phyloP scores from a whole-genome alignment of 2,113 vertebrate genomes.

The Heterotis niloticus region DNA sequence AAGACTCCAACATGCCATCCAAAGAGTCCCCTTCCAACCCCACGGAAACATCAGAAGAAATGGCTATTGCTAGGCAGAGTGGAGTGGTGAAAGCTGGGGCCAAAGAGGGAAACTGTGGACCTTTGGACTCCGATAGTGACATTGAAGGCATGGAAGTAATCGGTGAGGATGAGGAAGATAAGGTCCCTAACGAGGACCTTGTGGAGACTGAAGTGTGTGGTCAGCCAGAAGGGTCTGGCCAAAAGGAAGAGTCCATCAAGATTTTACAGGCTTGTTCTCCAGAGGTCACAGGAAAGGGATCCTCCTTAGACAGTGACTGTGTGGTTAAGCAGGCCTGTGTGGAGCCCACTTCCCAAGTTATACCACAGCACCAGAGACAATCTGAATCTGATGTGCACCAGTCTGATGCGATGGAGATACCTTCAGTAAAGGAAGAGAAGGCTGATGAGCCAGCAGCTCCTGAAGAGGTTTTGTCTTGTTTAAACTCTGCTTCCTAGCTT shows the following conservation, averaged over 20 bases:
- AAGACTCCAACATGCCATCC: neutral
- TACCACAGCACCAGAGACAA: neutral
- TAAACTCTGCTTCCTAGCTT: too few species aligned
- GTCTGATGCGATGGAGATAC: neutral
- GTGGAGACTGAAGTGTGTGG: neutral
- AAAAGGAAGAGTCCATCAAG: neutral
- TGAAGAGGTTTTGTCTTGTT: conserved; percentile 12
- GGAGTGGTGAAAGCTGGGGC: neutral
- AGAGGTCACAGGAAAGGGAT: neutral
- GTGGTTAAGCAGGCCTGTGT: neutral
- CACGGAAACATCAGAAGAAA: neutral
- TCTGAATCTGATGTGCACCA: neutral
- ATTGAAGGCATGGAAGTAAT: conserved; percentile 59
- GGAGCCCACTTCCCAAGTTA: neutral
- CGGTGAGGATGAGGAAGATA: conserved; percentile 47
- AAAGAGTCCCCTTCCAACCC: neutral
- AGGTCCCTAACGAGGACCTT: conserved; percentile 16
- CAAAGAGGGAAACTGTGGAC: neutral
- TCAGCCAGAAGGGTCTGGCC: neutral
- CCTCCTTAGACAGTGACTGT: neutral
- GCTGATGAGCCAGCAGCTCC: neutral
- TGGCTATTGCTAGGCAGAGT: neutral
- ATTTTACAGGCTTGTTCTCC: neutral
- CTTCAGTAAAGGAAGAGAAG: neutral
- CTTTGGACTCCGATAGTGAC: conserved; percentile 42